Evolutionary conservation across 2,888 invertebrate species (phyloP), one percentile per base, ranked within the genome.

Genomic region (Acleris literana): DNA sequence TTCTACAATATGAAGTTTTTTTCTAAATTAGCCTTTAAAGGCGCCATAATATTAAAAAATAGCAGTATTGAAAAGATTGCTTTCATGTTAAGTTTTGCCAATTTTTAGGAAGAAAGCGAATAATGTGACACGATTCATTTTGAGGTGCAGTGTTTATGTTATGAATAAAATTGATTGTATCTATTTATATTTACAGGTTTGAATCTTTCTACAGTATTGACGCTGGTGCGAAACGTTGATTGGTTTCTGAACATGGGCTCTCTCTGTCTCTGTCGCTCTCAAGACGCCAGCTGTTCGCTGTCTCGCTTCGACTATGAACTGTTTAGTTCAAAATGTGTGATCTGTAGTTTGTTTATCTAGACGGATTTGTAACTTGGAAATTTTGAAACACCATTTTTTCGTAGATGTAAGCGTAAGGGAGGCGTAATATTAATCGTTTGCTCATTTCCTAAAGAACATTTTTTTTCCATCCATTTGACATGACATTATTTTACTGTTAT

Each of bases 391-490:
- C 69, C 67, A 69, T 64, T 67, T 70, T 68, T 70, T 63, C 63
- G 60, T 70, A 69, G 68, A 39, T 64, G 59, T 72, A 69, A 63
- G 65, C 63, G 62, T 56, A 66, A 69, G 62, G 56, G 51, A 49
- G 64, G 59, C 58, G 56, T 66, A 70, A 62, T 64, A 69, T 74
- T 64, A 68, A 72, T 59, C 43, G 71, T 76, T 81, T 84, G 84
- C 82, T 85, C 83, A 85, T 84, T 81, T 75, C 80, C 77, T 62
- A 74, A 56, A 46, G 48, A 46, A 20, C 76, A 76, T 77, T 72
- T 77, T n/a, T n/a, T n/a, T 73, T 78, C 88, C 88, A 90, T 90
- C 88, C 87, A 81, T 78, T 85, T 86, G 91, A 86, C 90, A 90
- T 90, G 89, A 86, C 88, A 80, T 68, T 64, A 71, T 76, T 77